Conservation (phyloP, 2,797 vertebrate genomes). For the Nothura maculosa region DNA sequence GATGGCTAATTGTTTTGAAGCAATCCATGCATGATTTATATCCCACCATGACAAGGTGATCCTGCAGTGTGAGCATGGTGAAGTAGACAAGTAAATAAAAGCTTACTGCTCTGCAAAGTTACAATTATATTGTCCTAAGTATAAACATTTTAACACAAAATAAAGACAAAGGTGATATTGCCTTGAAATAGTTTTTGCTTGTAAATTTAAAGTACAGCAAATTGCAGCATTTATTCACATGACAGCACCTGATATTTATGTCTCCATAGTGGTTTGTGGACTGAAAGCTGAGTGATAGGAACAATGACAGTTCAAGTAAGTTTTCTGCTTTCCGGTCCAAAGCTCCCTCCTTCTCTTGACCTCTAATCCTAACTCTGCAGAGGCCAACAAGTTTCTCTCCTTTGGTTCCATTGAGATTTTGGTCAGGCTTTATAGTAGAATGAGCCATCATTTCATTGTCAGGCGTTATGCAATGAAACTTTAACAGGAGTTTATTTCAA, state of each 20-base stretch:
- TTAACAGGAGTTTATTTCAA: background rate
- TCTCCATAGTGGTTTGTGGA: background rate
- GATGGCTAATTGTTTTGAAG: rapidly evolving
- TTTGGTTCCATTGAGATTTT: background rate
- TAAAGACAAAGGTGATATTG: background rate
- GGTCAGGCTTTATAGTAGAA: background rate
- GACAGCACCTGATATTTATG: background rate
- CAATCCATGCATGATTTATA: background rate
- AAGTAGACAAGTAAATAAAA: background rate
- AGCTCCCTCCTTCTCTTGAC: background rate
- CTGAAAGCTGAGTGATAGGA: background rate
- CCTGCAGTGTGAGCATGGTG: background rate
- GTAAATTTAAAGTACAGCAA: background rate
- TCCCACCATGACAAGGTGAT: background rate
- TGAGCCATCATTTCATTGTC: background rate
- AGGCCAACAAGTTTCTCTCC: background rate
- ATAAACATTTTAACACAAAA: background rate
- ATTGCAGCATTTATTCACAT: background rate
- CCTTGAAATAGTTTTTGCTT: background rate
- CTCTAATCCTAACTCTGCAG: background rate
- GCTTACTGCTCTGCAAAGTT: background rate
- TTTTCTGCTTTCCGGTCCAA: background rate
- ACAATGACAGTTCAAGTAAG: background rate
- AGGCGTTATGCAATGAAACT: rapidly evolving
- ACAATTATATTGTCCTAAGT: background rate